Conservation (phyloP, 2,113 vertebrate species). For the Aegotheles bennettii region DNA sequence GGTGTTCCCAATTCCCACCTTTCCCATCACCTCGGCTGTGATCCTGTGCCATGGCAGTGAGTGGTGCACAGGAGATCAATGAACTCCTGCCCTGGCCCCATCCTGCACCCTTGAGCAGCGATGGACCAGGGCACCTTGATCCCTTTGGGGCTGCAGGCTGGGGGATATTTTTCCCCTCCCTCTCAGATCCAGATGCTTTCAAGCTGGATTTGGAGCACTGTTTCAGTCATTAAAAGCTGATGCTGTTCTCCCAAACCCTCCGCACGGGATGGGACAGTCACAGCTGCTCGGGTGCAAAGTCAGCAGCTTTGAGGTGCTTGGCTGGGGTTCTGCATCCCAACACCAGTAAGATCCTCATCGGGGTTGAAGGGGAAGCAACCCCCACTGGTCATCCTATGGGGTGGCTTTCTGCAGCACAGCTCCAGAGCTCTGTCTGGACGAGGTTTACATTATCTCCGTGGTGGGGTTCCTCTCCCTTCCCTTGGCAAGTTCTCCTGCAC, state of each 20-base stretch:
- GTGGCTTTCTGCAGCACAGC: accelerated
- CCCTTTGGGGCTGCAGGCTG: not conserved
- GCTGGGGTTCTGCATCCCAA: not conserved
- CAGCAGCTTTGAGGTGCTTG: accelerated
- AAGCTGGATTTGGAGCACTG: accelerated
- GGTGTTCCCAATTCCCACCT: too few species aligned
- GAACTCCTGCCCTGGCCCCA: not conserved
- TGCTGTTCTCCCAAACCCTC: not conserved
- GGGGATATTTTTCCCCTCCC: not conserved
- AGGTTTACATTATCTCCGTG: not conserved
- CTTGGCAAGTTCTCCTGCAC: not conserved
- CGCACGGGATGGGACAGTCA: accelerated
- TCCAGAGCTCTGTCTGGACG: not conserved
- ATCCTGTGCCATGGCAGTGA: too few species aligned
- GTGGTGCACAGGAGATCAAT: too few species aligned
- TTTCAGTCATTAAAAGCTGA: not conserved
- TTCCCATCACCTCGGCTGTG: too few species aligned
- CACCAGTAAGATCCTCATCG: accelerated
- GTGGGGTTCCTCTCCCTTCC: not conserved
- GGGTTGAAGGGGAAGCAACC: accelerated
- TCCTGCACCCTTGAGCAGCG: not conserved
- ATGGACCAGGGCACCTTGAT: not conserved
- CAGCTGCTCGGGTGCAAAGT: accelerated
- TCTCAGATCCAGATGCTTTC: not conserved
- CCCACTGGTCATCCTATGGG: accelerated